Evolutionary conservation across 2,888 invertebrate species (phyloP), one percentile per base, ranked within the genome.

Genomic region (Xestia ashworthii): DNA sequence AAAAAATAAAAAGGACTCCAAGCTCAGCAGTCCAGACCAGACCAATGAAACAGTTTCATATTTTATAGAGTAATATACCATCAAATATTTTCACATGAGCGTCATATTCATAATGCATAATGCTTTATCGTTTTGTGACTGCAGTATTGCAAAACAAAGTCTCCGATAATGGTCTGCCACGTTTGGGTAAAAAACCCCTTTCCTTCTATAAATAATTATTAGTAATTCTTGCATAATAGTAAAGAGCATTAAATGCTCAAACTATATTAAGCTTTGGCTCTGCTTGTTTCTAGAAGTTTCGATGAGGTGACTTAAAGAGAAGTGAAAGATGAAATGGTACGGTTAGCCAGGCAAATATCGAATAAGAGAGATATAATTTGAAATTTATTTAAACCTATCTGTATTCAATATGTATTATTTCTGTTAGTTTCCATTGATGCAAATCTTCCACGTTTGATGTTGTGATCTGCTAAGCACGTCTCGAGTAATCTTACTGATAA

Each of bases 401-500:
- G 60, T 5, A 62, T 62, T 0, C n/a, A n/a, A 48, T 32, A 9
- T 16, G 46, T 38, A 55, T 38, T 65, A 38, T 38, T 38, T 41
- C 46, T 65, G 71, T 72, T 78, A 50, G 25, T 80, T 83, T 80
- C 60, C 60, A 72, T 62, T 65, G 48, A 38, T 55, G 14, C 60
- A 84, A 84, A 81, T 81, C 76, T 81, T 81, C 81, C 77, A 81
- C 14, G 22, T 38, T 50, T 38, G 4, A 64, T 80, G 48, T 82
- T 80, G 71, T 74, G 71, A 74, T 82, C 68, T 79, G 25, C 64
- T 71, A 53, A 76, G 66, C 65, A 70, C 32, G 58, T 66, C 25
- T 38, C 38, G n/a, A 60, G 41, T 74, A 84, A 84, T 71, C 81
- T 70, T n/a, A 76, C 77, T 77, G 84, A 84, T 84, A 84, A 81